Conservation (phyloP, 2,113 vertebrate species). For the Phoxinus phoxinus region DNA sequence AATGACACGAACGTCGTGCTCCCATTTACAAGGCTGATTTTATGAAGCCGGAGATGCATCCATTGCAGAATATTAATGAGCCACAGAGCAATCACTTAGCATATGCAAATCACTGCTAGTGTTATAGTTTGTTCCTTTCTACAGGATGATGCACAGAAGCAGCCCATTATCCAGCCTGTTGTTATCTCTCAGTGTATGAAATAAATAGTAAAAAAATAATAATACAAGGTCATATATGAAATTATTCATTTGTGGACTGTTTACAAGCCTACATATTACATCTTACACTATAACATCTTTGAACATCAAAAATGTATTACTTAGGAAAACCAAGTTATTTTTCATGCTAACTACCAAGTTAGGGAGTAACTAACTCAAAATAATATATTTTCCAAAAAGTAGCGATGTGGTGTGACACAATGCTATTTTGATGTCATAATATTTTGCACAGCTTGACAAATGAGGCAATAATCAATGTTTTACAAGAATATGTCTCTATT, state of each 20-base stretch:
- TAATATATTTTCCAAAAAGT: background rate
- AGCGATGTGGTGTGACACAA: background rate
- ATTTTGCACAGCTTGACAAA: background rate
- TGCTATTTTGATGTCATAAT: background rate
- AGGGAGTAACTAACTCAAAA: background rate
- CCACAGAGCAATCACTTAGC: conserved; percentile 59
- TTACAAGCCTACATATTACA: background rate
- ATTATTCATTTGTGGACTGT: background rate
- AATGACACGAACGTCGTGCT: conserved; percentile 62
- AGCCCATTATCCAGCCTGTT: conserved; percentile 27
- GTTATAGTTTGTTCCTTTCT: conserved; percentile 37
- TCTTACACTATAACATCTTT: background rate
- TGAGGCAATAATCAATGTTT: background rate
- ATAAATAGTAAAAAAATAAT: background rate
- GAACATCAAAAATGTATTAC: background rate
- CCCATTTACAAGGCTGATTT: conserved; percentile 59
- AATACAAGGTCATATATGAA: background rate
- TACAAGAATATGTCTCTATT: background rate
- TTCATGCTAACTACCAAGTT: background rate
- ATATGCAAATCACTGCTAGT: conserved; percentile 40
- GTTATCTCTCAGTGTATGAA: background rate
- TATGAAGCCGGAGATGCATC: conserved; percentile 70
- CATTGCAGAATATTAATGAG: conserved; percentile 73
- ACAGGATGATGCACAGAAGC: conserved; percentile 40
- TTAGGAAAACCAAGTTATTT: background rate